Evolutionary conservation across 2,113 vertebrate genomes (phyloP).

Genomic region (Speoplatyrhinus poulsoni): DNA sequence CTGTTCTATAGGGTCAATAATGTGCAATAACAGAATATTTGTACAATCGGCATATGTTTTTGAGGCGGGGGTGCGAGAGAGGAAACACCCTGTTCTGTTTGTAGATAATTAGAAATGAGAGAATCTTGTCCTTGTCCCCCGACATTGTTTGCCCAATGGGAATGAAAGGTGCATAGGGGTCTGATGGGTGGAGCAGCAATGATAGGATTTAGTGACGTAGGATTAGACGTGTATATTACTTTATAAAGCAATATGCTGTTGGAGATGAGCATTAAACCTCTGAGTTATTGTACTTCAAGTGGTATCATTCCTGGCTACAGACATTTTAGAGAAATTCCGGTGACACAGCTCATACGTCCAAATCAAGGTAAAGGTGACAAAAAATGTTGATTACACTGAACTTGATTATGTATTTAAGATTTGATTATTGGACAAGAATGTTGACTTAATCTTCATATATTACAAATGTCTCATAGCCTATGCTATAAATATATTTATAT

Average conservation of each 20-base stretch:
- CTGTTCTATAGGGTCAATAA: too few species aligned
- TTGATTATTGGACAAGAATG: background rate
- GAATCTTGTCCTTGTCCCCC: constrained; percentile 23
- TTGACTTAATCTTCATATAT: background rate
- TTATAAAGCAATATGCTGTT: constrained; percentile 11
- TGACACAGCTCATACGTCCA: background rate
- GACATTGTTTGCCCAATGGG: constrained; percentile 38
- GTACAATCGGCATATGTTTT: too few species aligned
- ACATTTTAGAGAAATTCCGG: background rate
- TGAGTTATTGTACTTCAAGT: constrained; percentile 1
- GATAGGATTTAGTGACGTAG: background rate
- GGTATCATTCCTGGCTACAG: background rate
- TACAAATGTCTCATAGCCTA: background rate
- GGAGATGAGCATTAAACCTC: constrained; percentile 2
- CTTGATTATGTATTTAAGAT: background rate
- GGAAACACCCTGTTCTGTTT: constrained; percentile 55
- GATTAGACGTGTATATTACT: constrained; percentile 38
- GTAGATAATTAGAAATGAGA: constrained; percentile 68
- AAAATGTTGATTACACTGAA: too few species aligned
- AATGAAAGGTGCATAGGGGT: constrained; percentile 32
- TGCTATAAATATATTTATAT: background rate
- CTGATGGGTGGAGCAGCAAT: constrained; percentile 20
- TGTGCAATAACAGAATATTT: too few species aligned
- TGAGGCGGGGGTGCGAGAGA: background rate
- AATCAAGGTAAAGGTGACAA: background rate